Percentiles rank a stretch among this genome's conserved stretches.
Evolutionary conservation across 1,140 invertebrate genomes (phyloP).

Genomic region (Linepithema humile): DNA sequence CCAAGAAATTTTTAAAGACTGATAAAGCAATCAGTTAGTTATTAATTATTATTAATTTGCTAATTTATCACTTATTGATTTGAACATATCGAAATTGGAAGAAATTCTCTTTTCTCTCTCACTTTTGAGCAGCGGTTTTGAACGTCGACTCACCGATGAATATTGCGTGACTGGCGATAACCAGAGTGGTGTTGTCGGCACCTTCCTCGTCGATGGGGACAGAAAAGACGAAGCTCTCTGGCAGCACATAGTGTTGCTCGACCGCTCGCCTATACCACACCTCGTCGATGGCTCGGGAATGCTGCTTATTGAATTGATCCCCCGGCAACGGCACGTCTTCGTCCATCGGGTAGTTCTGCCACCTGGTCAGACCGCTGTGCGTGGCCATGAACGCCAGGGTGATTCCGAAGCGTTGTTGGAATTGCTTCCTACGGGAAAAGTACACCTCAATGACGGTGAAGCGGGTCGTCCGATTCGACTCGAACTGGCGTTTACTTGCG

Average conservation of each 20-base stretch:
- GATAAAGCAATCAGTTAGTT: too few species aligned
- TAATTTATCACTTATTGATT: too few species aligned
- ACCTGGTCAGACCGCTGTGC: slow-evolving; percentile 94
- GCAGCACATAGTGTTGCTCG: slow-evolving; percentile 92
- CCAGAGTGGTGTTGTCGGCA: slow-evolving; percentile 88
- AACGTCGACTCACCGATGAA: slow-evolving; percentile 84
- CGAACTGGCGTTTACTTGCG: slow-evolving; percentile 11
- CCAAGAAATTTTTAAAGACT: too few species aligned
- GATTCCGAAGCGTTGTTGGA: slow-evolving; percentile 93
- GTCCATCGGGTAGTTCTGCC: slow-evolving; percentile 90
- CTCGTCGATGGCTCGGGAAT: slow-evolving; percentile 92
- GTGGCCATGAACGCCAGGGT: slow-evolving; percentile 94
- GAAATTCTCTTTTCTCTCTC: background rate
- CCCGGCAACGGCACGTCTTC: slow-evolving; percentile 70
- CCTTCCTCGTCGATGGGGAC: slow-evolving; percentile 91
- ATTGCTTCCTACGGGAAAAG: slow-evolving; percentile 88
- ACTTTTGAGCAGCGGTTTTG: background rate
- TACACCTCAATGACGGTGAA: slow-evolving; percentile 34
- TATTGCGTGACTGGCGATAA: slow-evolving; percentile 95
- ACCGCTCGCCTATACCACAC: slow-evolving; percentile 97
- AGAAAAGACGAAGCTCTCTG: slow-evolving; percentile 94
- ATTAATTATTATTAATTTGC: too few species aligned
- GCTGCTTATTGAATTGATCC: slow-evolving; percentile 79
- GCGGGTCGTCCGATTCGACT: background rate
- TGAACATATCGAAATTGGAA: background rate